A percentile compares a stretch with the other conserved stretches of the same genome.
Conservation (phyloP, 1,140 invertebrate species). For the Choristoneura fumiferana region DNA sequence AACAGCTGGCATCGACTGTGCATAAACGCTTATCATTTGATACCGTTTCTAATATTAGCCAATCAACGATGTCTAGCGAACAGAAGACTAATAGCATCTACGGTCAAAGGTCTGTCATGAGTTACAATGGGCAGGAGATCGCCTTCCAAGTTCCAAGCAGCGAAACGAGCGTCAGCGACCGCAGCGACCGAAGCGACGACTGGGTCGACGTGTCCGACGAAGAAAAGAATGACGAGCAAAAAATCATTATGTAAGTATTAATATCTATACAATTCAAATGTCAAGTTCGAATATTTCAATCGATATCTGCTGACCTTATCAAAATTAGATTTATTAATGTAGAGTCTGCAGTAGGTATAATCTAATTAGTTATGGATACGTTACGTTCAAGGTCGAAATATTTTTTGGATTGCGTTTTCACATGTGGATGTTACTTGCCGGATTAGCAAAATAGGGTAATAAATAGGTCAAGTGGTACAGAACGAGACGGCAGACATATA, state of each 20-base stretch:
- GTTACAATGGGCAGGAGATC: slow-evolving; percentile 75
- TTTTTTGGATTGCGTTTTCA: too few relatives aligned
- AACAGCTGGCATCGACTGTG: slow-evolving; percentile 49
- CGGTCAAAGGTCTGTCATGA: slow-evolving; percentile 77
- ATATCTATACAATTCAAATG: slow-evolving; percentile 2
- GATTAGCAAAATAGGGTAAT: too few relatives aligned
- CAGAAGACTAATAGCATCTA: slow-evolving; percentile 84
- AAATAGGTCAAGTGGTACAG: too few relatives aligned
- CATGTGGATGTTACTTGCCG: too few relatives aligned
- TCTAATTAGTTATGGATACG: not conserved
- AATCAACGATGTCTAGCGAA: slow-evolving; percentile 81
- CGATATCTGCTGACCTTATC: not conserved
- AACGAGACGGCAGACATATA: too few relatives aligned
- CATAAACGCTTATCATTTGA: slow-evolving; percentile 70
- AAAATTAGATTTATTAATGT: slow-evolving; percentile 1
- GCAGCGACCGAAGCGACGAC: slow-evolving; percentile 82
- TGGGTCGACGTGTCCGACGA: slow-evolving; percentile 83
- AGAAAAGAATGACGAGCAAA: slow-evolving; percentile 69
- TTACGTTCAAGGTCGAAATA: not conserved
- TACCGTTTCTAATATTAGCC: slow-evolving; percentile 74
- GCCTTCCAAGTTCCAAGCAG: slow-evolving; percentile 73
- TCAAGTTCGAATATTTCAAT: not conserved
- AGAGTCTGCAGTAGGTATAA: not conserved
- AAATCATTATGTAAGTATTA: slow-evolving; percentile 73
- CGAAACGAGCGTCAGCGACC: slow-evolving; percentile 74